These are phyloP conservation scores for Tetramorium bicarinatum DNA, from an alignment of 2,888 invertebrate genomes.

Conservation along the genomic window DNA sequence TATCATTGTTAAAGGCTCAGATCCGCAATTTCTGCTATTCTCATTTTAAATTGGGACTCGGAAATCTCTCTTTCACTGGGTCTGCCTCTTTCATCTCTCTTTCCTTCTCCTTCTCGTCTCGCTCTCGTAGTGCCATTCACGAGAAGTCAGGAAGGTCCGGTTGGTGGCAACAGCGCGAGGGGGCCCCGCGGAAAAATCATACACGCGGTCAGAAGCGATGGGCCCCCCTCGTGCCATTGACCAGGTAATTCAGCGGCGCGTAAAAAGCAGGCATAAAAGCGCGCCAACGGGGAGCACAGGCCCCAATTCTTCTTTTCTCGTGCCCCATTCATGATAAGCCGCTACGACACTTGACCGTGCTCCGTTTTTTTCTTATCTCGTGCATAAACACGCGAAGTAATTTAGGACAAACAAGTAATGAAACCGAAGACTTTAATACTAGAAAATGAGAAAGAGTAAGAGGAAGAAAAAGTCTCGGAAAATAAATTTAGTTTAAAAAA, in stretches of 20 bases:
- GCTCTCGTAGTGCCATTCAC: constrained; percentile 16
- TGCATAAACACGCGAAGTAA: not conserved
- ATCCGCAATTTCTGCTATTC: not conserved
- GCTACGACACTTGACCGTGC: constrained; percentile 4
- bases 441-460: not conserved
- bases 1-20: not conserved
- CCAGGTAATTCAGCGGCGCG: constrained; percentile 84
- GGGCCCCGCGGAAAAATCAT: constrained; percentile 37
- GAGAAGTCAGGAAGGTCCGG: constrained; percentile 4
- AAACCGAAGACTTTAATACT: not conserved
- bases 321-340: constrained; percentile 23
- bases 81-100: not conserved
- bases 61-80: constrained; percentile 47
- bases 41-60: not conserved
- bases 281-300: constrained; percentile 30
- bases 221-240: constrained; percentile 79
- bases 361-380: constrained; percentile 15
- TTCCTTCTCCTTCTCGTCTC: not conserved
- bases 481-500: not conserved
- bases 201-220: constrained; percentile 60
- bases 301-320: constrained; percentile 44
- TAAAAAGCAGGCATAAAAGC: constrained; percentile 74
- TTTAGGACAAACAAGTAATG: not conserved
- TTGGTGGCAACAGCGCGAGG: not conserved
- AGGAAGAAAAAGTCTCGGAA: not conserved